phyloP scores from a whole-genome alignment of 2,888 invertebrate species.

The Hanleya hanleyi region DNA sequence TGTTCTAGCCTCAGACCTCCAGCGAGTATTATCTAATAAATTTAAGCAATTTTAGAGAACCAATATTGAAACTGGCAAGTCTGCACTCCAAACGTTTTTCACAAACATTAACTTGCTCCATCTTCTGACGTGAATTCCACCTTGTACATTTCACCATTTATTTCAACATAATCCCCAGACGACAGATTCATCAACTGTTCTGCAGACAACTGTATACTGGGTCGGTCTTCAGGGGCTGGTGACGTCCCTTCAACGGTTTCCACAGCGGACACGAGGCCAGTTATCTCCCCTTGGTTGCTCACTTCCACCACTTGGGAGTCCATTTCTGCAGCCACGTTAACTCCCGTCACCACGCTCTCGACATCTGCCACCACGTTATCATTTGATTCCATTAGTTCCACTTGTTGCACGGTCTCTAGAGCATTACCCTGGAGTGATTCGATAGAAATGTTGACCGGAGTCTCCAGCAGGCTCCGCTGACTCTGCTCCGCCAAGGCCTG shows the following conservation, averaged over 20 bases:
- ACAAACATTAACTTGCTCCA: background rate
- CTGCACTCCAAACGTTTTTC: no score
- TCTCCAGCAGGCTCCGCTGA: background rate
- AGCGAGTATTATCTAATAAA: no score
- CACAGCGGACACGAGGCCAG: slow-evolving; percentile 1
- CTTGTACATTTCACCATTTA: slow-evolving; percentile 69
- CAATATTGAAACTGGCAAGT: no score
- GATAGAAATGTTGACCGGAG: background rate
- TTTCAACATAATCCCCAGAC: slow-evolving; percentile 68
- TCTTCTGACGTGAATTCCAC: slow-evolving; percentile 46
- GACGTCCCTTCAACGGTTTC: background rate
- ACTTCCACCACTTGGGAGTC: background rate
- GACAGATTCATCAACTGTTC: slow-evolving; percentile 64
- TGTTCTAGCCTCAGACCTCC: no score
- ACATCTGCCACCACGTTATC: background rate
- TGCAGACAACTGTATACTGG: slow-evolving; percentile 56
- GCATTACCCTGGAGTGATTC: background rate
- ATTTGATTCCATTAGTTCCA: background rate
- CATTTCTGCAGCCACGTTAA: background rate
- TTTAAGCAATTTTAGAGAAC: no score
- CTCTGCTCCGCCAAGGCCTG: slow-evolving; percentile 63
- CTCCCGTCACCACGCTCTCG: background rate
- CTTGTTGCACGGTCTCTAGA: background rate
- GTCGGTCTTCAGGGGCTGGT: slow-evolving; percentile 23
- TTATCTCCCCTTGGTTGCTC: background rate